Base-by-base conservation (phyloP, 2,797 vertebrate species). In the Acanthurus leucopareius region DNA sequence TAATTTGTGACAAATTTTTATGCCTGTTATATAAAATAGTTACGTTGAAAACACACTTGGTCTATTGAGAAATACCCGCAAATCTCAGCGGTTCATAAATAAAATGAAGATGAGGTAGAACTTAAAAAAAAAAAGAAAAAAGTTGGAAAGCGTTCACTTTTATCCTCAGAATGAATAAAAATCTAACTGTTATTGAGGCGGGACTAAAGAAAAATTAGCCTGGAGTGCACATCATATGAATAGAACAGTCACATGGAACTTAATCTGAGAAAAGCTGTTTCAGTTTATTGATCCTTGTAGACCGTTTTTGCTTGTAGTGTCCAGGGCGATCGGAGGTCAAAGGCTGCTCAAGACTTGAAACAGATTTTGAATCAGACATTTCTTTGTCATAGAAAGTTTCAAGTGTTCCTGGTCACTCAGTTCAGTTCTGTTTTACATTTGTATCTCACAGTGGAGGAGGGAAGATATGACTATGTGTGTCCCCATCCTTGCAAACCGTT, bases 181-280 rank as follows among this genome's bases (percentile, higher is more conserved):
- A 32, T 35, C 9, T 11, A 38, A 10, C n/a, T 28, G 16, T n/a
- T 40, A 20, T 32, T 35, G n/a, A 57, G n/a, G 70, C 16, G 67
- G 74, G 49, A 25, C 66, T 67, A 9, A 64, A 74, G 35, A 22
- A 2, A 1, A n/a, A 42, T 25, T 19, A 15, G 47, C 28, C 28
- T 5, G 5, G 28, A 32, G 28, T 4, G 28, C 28, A 32, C 28
- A 32, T 56, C 66, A 20, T 22, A 17, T 53, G 45, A 57, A 25
- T 4, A 40, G 14, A 61, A n/a, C 1, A 60, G 73, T 73, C 69
- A 76, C 65, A 49, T 65, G 69, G 20, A 14, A 32, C 28, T 15
- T 11, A 13, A 22, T 40, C 20, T 51, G 51, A 69, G 17, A 45
- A 38, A 48, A 9, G 22, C 3, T 8, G 40, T 40, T 8, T 45